Evolutionary conservation across 2,113 vertebrate genomes (phyloP).

Genomic region (Sinocyclocheilus maitianheensis): DNA sequence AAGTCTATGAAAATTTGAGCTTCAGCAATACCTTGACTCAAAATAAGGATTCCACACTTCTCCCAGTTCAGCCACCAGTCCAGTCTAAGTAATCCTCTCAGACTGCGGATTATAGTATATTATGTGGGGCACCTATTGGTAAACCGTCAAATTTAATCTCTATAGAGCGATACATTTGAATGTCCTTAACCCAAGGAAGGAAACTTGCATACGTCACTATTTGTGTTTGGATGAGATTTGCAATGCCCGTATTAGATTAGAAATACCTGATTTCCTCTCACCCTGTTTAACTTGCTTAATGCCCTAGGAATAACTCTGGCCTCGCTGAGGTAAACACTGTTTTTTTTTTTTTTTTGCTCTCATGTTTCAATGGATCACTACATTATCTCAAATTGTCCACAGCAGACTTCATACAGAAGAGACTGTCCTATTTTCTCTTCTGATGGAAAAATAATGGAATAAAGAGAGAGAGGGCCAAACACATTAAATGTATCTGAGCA

Average conservation of each 20-base stretch:
- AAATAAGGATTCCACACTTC: conserved; percentile 3
- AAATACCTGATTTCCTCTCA: conserved; percentile 32
- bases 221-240: conserved; percentile 12
- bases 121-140: conserved; percentile 15
- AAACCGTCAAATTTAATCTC: conserved; percentile 16
- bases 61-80: conserved; percentile 16
- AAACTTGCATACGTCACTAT: not conserved
- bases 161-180: not conserved
- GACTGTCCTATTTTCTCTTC: conserved; percentile 16
- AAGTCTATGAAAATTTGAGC: not conserved
- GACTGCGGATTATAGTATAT: conserved; percentile 1
- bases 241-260: conserved; percentile 9
- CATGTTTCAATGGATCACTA: conserved; percentile 15
- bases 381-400: conserved; percentile 19
- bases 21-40: not conserved
- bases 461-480: conserved; percentile 28
- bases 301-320: conserved; percentile 12
- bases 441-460: not conserved
- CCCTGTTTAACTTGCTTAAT: not conserved
- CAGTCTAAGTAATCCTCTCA: conserved; percentile 1
- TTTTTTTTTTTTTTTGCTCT: not conserved
- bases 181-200: not conserved
- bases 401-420: not conserved
- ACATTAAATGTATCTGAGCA: conserved; percentile 12
- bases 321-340: not conserved